Conservation (phyloP, 2,888 invertebrate species). For the Chloroclystis v-ata region DNA sequence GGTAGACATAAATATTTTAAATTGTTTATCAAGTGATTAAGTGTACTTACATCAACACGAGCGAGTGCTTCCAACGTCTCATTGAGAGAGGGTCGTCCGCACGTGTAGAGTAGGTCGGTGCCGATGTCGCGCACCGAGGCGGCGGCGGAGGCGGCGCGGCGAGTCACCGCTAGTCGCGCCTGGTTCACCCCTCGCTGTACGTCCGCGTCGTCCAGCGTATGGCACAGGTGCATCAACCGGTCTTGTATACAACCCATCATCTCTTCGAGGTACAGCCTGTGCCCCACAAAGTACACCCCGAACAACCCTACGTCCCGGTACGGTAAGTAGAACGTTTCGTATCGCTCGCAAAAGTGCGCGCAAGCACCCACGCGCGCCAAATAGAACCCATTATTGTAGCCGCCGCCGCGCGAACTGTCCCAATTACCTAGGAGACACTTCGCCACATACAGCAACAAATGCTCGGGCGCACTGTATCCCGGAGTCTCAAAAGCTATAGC, state of each 20-base stretch:
- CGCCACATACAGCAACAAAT: constrained; percentile 20
- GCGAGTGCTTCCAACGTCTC: not conserved
- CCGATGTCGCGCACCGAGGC: not conserved
- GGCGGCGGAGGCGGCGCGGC: constrained; percentile 37
- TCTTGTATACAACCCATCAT: not conserved
- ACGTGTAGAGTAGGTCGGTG: constrained; percentile 23
- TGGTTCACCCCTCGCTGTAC: constrained; percentile 28
- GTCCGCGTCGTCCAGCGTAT: not conserved
- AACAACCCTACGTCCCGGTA: not conserved
- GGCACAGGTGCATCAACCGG: not conserved
- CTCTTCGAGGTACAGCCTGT: not conserved
- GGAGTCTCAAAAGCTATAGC: constrained; percentile 70
- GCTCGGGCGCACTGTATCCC: constrained; percentile 45
- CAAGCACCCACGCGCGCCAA: not conserved
- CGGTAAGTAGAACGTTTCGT: not conserved
- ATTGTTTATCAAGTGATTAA: no score
- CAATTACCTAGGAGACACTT: constrained; percentile 25
- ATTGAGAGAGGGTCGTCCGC: constrained; percentile 35
- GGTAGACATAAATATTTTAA: no score
- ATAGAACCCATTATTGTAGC: not conserved
- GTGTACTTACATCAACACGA: not conserved
- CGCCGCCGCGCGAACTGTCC: not conserved
- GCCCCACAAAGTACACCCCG: not conserved
- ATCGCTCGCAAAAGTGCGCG: not conserved
- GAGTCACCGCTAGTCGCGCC: constrained; percentile 47